Conservation (phyloP, 1,140 invertebrate species). For the Copidosoma floridanum region DNA sequence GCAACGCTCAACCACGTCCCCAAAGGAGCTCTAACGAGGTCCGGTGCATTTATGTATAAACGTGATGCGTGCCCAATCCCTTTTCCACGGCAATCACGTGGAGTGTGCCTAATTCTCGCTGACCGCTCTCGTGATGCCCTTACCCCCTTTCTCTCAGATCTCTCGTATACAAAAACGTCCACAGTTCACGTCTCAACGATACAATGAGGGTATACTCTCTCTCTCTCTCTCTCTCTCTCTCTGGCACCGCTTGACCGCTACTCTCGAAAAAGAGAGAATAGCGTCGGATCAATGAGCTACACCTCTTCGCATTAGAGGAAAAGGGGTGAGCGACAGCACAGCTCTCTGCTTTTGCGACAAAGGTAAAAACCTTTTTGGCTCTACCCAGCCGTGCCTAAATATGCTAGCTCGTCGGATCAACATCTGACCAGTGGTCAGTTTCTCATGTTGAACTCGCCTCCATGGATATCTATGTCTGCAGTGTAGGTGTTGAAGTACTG, state of each 20-base stretch:
- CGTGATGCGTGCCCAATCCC: neutral
- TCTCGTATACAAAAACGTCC: too few species aligned
- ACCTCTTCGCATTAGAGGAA: too few species aligned
- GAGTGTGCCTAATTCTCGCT: slow-evolving; percentile 8
- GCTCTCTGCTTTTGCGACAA: too few species aligned
- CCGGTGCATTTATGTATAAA: neutral
- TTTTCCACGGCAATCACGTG: neutral
- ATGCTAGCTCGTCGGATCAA: neutral
- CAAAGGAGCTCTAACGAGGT: neutral
- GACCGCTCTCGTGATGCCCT: too few species aligned
- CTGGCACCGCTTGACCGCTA: neutral
- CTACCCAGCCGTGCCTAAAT: too few species aligned
- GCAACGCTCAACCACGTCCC: neutral
- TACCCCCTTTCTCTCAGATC: neutral
- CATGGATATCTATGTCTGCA: too few species aligned
- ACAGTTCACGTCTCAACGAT: too few species aligned
- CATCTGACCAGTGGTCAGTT: slow-evolving; percentile 6
- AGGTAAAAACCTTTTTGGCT: slow-evolving; percentile 2
- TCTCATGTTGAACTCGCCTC: neutral
- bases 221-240: too few species aligned
- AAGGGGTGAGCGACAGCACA: neutral
- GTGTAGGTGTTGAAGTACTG: too few species aligned
- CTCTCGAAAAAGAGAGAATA: neutral
- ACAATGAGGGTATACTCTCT: too few species aligned
- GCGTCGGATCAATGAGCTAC: slow-evolving; percentile 1